Conservation (phyloP, 2,888 invertebrate species). For the Drosophila siamana region DNA sequence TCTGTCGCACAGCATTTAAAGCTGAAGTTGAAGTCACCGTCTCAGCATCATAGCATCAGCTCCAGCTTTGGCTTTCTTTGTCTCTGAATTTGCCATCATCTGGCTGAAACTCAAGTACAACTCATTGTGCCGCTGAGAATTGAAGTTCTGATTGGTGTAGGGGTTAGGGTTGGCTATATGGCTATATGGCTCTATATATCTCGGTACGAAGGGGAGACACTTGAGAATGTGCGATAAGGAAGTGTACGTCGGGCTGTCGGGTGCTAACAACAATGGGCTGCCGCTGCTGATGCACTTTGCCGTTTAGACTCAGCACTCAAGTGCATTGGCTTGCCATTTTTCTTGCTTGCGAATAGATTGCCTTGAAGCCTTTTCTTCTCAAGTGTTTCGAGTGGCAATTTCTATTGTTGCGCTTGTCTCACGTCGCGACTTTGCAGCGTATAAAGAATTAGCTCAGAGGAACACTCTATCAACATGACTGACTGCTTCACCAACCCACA, state of each 20-base stretch:
- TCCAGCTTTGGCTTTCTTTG: slow-evolving; percentile 12
- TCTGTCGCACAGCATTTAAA: slow-evolving; percentile 54
- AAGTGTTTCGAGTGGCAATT: slow-evolving; percentile 64
- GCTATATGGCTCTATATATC: not conserved
- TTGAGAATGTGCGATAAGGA: slow-evolving; percentile 68
- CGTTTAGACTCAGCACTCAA: slow-evolving; percentile 62
- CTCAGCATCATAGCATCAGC: slow-evolving; percentile 17
- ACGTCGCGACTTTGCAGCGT: slow-evolving; percentile 32
- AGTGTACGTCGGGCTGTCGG: slow-evolving; percentile 68
- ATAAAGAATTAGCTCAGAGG: slow-evolving; percentile 49
- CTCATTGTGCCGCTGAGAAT: slow-evolving; percentile 70
- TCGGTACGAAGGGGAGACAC: slow-evolving; percentile 23
- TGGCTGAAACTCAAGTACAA: slow-evolving; percentile 63
- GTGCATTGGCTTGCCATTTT: slow-evolving; percentile 65
- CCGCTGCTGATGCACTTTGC: slow-evolving; percentile 47
- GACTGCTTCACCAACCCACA: slow-evolving; percentile 16
- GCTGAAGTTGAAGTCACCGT: slow-evolving; percentile 32
- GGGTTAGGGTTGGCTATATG: not conserved
- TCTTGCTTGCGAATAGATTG: slow-evolving; percentile 39
- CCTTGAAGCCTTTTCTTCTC: slow-evolving; percentile 21
- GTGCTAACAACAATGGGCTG: slow-evolving; percentile 65
- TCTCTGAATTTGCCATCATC: slow-evolving; percentile 42
- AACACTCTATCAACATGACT: slow-evolving; percentile 48
- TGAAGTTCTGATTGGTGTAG: slow-evolving; percentile 66
- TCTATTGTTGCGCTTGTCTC: slow-evolving; percentile 58